Base-by-base conservation (phyloP, 1,140 invertebrate species). In the Choristoneura fumiferana region DNA sequence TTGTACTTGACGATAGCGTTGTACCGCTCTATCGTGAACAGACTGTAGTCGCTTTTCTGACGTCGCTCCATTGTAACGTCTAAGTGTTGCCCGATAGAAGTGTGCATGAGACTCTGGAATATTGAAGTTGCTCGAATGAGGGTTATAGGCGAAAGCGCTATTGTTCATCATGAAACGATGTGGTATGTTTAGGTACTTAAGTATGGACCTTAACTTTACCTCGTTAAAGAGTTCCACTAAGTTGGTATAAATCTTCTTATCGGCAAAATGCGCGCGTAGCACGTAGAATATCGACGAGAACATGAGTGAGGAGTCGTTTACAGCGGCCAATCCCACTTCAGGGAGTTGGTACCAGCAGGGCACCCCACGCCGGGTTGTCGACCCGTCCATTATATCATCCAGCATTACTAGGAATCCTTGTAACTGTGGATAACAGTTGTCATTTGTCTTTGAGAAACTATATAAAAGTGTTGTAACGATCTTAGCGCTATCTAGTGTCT, bases 331-430 rank as follows among this genome's bases (percentile, higher is more conserved):
- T 0, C 96, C 97, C 18, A 98, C 93, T 57, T 93, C 91, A n/a
- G 96, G 93, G 62, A 94, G 89, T 60, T 90, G 91, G 89, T 98
- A 96, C 98, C 98, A 99, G 80, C 97, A 98, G 0, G 93, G 93
- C 65, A 95, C 91, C 37, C 97, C 97, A 58, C 98, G 91, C 13
- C 98, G 91, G 0, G 92, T 94, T 45, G 92, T 84, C 13, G 96
- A 95, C 3, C 92, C 85, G 87, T 99, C 98, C 94, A 98, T 97
- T 29, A 99, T 94, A 79, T 99, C 98, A 87, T 99, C 98, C 9
- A 93, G 78, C 0, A 99, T 90, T 1, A 99, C 78, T 58, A 97
- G 95, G 82, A 94, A 97, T 12, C 95, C 94, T 90, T 99, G 97
- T 8, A 93, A 69, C 95, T 95, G 66, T 12, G 62, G 53, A 54